Percentiles rank a stretch among this genome's conserved stretches.
Evolutionary conservation across 2,888 invertebrate species (phyloP).

Genomic region (Erebia aethiops): DNA sequence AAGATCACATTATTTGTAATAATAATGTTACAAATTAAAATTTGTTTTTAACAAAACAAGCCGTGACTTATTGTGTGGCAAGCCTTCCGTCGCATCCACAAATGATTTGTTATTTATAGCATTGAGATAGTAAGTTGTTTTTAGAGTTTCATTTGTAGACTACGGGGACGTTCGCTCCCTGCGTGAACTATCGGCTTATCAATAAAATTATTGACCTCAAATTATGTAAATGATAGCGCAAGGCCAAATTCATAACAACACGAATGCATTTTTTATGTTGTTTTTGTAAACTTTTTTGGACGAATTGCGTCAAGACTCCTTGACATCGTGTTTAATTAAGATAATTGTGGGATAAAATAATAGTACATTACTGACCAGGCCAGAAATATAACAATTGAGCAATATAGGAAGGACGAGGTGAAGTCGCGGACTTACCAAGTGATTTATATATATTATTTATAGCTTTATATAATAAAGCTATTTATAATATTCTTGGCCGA

Average conservation of each 20-base stretch:
- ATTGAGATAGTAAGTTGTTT: slow-evolving; percentile 65
- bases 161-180: slow-evolving; percentile 47
- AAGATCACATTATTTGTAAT: no score
- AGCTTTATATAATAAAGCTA: no score
- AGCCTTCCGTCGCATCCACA: slow-evolving; percentile 64
- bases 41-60: neutral
- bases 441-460: no score
- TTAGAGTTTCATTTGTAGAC: slow-evolving; percentile 63
- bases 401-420: no score
- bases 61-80: slow-evolving; percentile 41
- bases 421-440: no score
- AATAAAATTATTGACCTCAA: slow-evolving; percentile 47
- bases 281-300: neutral
- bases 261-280: slow-evolving; percentile 2
- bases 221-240: slow-evolving; percentile 47
- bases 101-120: slow-evolving; percentile 71
- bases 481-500: no score
- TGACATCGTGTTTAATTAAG: no score
- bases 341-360: no score
- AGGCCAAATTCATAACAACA: slow-evolving; percentile 37
- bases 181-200: slow-evolving; percentile 42
- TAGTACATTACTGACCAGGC: no score
- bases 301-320: no score
- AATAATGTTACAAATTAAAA: no score
- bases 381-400: no score